A percentile compares a stretch with the other conserved stretches of the same genome.
Conservation (phyloP, 2,888 invertebrate genomes). For the Thyatira batis region DNA sequence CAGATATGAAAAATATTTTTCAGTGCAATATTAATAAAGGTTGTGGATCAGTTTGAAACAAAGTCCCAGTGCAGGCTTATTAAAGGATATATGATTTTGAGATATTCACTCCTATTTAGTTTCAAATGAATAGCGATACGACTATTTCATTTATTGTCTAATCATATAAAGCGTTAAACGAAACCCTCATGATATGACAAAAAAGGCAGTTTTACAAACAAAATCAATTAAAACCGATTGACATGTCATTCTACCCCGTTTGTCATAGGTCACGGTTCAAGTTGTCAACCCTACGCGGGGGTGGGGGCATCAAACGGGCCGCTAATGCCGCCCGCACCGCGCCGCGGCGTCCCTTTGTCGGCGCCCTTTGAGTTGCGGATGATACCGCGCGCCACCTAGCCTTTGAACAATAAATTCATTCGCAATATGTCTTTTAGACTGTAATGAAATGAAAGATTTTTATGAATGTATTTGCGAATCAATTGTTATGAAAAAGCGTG, state of each 20-base stretch:
- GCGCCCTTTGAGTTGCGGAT: slow-evolving; percentile 76
- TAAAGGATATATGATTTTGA: no score
- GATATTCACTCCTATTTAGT: no score
- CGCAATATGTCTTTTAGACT: neutral
- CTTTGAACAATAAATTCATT: slow-evolving; percentile 29
- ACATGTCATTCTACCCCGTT: slow-evolving; percentile 26
- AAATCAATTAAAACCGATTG: slow-evolving; percentile 49
- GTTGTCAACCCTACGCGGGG: slow-evolving; percentile 63
- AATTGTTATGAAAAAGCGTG: neutral
- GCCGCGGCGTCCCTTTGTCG: slow-evolving; percentile 76
- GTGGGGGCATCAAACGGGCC: slow-evolving; percentile 73
- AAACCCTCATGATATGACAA: neutral
- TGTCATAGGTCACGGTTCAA: slow-evolving; percentile 51
- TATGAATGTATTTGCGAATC: neutral
- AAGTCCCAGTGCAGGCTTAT: no score
- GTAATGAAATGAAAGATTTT: slow-evolving; percentile 1
- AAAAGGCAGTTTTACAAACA: slow-evolving; percentile 8
- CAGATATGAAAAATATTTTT: no score
- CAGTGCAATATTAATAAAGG: no score
- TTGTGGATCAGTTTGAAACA: no score
- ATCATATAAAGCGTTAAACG: neutral
- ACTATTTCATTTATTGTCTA: neutral
- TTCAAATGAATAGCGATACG: no score
- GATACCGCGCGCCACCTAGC: slow-evolving; percentile 60
- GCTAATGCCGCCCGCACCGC: slow-evolving; percentile 78